Base-by-base conservation (phyloP, 2,797 vertebrate genomes). In the Hapalemur alaotrensis region DNA sequence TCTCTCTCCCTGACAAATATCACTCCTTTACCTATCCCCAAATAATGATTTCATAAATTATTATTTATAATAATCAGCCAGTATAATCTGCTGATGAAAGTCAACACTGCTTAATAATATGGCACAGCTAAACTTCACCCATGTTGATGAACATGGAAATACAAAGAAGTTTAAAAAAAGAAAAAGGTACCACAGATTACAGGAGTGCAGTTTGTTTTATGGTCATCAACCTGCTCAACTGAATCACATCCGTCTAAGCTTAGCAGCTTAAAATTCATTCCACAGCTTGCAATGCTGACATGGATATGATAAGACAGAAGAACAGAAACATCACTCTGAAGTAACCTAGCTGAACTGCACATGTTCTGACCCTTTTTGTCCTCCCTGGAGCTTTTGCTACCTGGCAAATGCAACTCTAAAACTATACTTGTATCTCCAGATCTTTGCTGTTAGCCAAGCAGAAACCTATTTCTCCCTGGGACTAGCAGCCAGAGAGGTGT, bases 251-350 rank as follows among this genome's bases (percentile, higher is more conserved):
- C 23, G 57, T 98, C 98, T 98, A 98, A 99, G 98, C 97, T 98
- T 97, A 92, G 98, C 96, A 97, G 97, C 98, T 99, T 98, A 99
- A 99, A 99, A 99, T 99, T 98, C 98, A 99, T 99, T 98, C 99
- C 99, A 99, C 99, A 99, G 99, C 99, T 99, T 98, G 98, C 99
- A 99, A 99, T 99, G 98, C 98, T 99, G 99, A 99, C 99, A 99
- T 98, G 99, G 99, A 99, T 99, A 99, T 99, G 99, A 99, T 99
- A 99, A 99, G 99, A 99, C 99, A 99, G 99, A 99, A 98, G 98
- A 99, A 99, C 98, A 99, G 99, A 98, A 99, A 99, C 99, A 98
- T 98, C 98, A 98, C 99, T 99, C 99, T 99, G 99, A 99, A 99
- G 99, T 98, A 99, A 99, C 99, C 99, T 98, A 98, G 98, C 99